phyloP scores from a whole-genome alignment of 1,140 invertebrate species.

The Mamestra configurata region DNA sequence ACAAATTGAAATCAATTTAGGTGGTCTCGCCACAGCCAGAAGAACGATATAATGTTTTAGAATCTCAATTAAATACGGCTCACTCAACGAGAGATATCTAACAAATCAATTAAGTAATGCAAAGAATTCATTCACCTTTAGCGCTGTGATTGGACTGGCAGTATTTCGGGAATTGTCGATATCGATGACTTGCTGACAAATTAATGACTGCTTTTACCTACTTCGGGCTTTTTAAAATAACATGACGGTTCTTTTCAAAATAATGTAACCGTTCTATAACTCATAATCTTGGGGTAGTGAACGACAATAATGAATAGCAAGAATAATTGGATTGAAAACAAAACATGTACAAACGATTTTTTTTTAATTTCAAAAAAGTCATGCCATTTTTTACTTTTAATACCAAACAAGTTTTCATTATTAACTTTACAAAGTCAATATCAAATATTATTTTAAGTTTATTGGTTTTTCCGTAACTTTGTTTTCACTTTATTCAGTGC shows the following conservation, averaged over 20 bases:
- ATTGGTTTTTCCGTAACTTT: no score
- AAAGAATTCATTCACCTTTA: constrained; percentile 84
- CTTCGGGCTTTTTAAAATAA: not conserved
- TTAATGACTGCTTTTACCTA: not conserved
- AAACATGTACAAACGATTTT: no score
- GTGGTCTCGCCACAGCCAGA: constrained; percentile 61
- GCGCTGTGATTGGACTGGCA: constrained; percentile 58
- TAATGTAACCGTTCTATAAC: not conserved
- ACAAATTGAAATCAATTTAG: constrained; percentile 58
- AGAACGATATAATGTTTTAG: constrained; percentile 66
- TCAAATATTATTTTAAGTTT: no score
- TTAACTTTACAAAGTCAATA: no score
- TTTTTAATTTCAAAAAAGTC: no score
- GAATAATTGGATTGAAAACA: no score
- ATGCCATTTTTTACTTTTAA: no score
- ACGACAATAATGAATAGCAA: no score
- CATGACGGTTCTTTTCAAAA: not conserved
- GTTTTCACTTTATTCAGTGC: no score
- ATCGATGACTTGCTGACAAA: constrained; percentile 42
- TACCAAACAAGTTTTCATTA: no score
- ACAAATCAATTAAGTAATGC: constrained; percentile 86
- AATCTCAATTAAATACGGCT: constrained; percentile 79
- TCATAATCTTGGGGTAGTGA: no score
- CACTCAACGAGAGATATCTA: constrained; percentile 81
- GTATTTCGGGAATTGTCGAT: constrained; percentile 53